phyloP scores from a whole-genome alignment of 2,113 vertebrate species.

The Machaerirhynchus nigripectus region DNA sequence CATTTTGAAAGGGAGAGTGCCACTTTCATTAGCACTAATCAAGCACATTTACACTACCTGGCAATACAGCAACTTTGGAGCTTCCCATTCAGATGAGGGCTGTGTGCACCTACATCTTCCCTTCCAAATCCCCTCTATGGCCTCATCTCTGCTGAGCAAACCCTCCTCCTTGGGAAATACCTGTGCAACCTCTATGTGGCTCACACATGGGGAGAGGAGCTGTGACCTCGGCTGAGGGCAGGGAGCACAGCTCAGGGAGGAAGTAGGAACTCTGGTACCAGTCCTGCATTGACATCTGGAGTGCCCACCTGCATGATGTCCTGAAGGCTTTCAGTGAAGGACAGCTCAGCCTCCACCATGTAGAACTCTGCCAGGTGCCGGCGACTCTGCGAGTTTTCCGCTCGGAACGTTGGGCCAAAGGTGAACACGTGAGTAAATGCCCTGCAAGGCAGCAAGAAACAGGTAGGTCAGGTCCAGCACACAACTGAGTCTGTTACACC shows the following conservation, averaged over 20 bases:
- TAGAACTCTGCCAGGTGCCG: conserved; percentile 96
- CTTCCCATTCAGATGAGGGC: not conserved
- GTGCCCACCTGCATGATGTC: conserved; percentile 85
- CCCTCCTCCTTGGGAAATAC: not conserved
- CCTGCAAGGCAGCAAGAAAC: conserved; percentile 68
- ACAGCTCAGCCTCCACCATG: conserved; percentile 95
- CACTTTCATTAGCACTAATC: not conserved
- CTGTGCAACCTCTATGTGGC: not conserved
- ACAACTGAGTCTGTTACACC: not conserved
- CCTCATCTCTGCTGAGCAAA: not conserved
- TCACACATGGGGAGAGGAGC: not conserved
- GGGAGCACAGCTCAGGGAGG: not conserved
- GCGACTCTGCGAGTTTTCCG: conserved; percentile 93
- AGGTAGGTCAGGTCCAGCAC: not conserved
- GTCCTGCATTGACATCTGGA: not conserved
- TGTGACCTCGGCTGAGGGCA: not conserved
- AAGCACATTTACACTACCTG: not conserved
- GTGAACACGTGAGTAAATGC: conserved; percentile 90
- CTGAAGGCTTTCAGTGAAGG: conserved; percentile 86
- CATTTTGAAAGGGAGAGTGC: not conserved
- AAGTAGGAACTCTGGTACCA: not conserved
- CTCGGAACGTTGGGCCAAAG: conserved; percentile 93
- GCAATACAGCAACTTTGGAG: not conserved
- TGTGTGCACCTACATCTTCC: not conserved
- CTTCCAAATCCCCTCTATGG: not conserved